Conservation (phyloP, 2,888 invertebrate genomes). For the Auanema sp. region DNA sequence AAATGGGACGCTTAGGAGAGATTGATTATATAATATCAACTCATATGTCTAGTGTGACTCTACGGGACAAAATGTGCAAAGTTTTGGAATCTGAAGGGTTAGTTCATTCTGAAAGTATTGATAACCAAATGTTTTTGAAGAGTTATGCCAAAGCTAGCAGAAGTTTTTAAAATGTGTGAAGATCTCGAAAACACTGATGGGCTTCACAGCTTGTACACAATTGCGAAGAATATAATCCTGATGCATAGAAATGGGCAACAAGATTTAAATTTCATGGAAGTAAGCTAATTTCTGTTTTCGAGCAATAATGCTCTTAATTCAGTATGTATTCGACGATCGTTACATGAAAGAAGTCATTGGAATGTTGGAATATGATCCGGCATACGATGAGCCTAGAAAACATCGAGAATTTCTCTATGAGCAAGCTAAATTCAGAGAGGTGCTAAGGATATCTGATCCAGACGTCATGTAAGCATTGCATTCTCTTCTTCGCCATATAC, state of each 20-base stretch:
- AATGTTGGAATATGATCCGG: slow-evolving; percentile 87
- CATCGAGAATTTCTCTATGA: slow-evolving; percentile 94
- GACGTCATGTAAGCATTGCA: slow-evolving; percentile 74
- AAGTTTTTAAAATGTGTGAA: slow-evolving; percentile 94
- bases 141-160: slow-evolving; percentile 89
- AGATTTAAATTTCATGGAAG: slow-evolving; percentile 76
- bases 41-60: slow-evolving; percentile 82
- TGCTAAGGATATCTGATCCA: slow-evolving; percentile 88
- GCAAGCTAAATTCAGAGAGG: slow-evolving; percentile 75
- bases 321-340: slow-evolving; percentile 31
- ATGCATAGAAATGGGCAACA: slow-evolving; percentile 91
- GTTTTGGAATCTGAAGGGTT: slow-evolving; percentile 86
- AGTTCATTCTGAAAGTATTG: slow-evolving; percentile 7
- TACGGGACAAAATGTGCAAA: slow-evolving; percentile 90
- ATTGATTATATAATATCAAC: slow-evolving; percentile 75
- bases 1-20: slow-evolving; percentile 87
- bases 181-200: slow-evolving; percentile 92
- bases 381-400: slow-evolving; percentile 69
- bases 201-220: slow-evolving; percentile 79
- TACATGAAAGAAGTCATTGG: slow-evolving; percentile 81
- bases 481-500: not conserved
- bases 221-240: slow-evolving; percentile 97
- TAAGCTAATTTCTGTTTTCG: slow-evolving; percentile 3
- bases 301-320: slow-evolving; percentile 4
- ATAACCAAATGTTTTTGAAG: slow-evolving; percentile 7